These are phyloP conservation scores for Drosophila emarginata DNA, from an alignment of 2,888 invertebrate species.

Conservation along the genomic window DNA sequence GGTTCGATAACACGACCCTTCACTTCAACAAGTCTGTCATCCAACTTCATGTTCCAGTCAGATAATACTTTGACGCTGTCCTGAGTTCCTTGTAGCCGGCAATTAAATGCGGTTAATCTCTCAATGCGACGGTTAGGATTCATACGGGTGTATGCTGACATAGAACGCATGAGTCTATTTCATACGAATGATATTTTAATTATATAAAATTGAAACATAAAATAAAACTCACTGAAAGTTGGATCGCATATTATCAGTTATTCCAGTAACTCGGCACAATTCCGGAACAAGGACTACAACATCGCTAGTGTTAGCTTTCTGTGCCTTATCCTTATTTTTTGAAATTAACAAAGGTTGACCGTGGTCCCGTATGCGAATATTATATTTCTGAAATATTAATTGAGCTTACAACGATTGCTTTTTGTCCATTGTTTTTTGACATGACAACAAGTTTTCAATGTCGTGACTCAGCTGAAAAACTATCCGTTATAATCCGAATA, in stretches of 20 bases:
- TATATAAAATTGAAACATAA: neutral
- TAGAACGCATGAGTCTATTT: slow-evolving; percentile 85
- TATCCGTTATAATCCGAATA: too few species aligned
- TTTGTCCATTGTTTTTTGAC: neutral
- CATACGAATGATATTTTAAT: neutral
- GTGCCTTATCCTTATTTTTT: slow-evolving; percentile 86
- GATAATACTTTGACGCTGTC: slow-evolving; percentile 85
- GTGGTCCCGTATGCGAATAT: slow-evolving; percentile 85
- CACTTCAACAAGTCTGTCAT: slow-evolving; percentile 85
- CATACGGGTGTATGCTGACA: slow-evolving; percentile 90
- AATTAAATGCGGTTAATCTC: slow-evolving; percentile 87
- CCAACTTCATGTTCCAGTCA: slow-evolving; percentile 89
- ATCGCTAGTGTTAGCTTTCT: slow-evolving; percentile 87
- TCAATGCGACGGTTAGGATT: slow-evolving; percentile 87
- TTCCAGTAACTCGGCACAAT: slow-evolving; percentile 92
- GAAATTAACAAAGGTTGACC: slow-evolving; percentile 92
- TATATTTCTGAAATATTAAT: slow-evolving; percentile 85
- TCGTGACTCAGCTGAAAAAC: too few species aligned
- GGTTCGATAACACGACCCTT: slow-evolving; percentile 86
- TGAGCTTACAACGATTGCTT: neutral
- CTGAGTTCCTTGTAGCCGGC: slow-evolving; percentile 84
- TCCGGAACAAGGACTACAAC: slow-evolving; percentile 90
- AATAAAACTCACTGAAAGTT: slow-evolving; percentile 85
- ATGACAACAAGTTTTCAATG: too few species aligned
- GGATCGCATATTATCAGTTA: slow-evolving; percentile 87